These are phyloP conservation scores for Mythimna lalbum DNA, from an alignment of 2,888 invertebrate species.

Conservation along the genomic window DNA sequence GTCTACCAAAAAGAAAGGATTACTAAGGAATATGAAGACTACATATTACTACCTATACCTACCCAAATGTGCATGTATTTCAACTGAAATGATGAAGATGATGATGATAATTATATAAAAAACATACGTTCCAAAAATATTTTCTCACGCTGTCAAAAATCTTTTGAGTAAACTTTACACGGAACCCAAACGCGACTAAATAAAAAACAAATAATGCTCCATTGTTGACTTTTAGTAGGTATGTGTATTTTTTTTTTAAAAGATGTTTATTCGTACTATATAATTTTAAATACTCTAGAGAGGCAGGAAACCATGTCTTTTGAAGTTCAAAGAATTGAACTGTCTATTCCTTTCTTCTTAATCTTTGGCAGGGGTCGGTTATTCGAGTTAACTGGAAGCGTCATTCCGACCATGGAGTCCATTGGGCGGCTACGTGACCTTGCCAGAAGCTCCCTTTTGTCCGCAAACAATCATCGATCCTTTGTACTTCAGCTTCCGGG, in stretches of 20 bases:
- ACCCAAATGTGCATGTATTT: no score
- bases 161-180: slow-evolving; percentile 9
- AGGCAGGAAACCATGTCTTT: neutral
- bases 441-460: slow-evolving; percentile 65
- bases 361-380: slow-evolving; percentile 70
- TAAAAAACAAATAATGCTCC: slow-evolving; percentile 42
- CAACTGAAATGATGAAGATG: no score
- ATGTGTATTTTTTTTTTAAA: no score
- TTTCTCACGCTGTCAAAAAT: neutral
- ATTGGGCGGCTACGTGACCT: slow-evolving; percentile 83
- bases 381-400: slow-evolving; percentile 74
- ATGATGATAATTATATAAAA: neutral
- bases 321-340: neutral
- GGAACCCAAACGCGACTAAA: slow-evolving; percentile 35
- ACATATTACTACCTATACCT: no score
- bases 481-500: slow-evolving; percentile 1
- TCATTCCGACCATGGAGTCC: slow-evolving; percentile 76
- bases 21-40: no score
- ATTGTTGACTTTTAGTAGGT: slow-evolving; percentile 45
- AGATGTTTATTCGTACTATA: neutral
- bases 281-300: no score
- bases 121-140: neutral
- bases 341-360: slow-evolving; percentile 45
- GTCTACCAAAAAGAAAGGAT: no score
- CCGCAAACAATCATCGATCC: slow-evolving; percentile 46